phyloP scores from a whole-genome alignment of 2,113 vertebrate species.

The Cryptomyrus ogoouensis region DNA sequence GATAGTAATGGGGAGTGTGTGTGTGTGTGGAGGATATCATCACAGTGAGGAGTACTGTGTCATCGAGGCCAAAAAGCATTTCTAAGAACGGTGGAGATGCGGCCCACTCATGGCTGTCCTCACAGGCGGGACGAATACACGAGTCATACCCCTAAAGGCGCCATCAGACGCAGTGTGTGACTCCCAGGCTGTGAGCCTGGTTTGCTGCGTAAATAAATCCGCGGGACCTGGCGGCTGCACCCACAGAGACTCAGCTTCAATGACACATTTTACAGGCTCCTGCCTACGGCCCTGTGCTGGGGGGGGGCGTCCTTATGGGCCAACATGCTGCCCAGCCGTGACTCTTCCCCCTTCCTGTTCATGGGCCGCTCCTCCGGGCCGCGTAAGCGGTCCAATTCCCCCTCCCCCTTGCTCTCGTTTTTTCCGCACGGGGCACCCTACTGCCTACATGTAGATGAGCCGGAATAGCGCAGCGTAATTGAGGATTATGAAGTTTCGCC shows the following conservation, averaged over 20 bases:
- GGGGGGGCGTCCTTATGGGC: not conserved
- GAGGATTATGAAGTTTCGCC: conserved; percentile 99
- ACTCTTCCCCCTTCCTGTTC: conserved; percentile 38
- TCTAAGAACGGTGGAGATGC: not conserved
- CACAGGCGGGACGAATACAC: not conserved
- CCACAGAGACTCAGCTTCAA: conserved; percentile 19
- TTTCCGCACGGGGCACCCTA: conserved; percentile 67
- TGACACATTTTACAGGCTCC: conserved; percentile 26
- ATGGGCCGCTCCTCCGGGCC: conserved; percentile 25
- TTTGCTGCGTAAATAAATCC: not conserved
- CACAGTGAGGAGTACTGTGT: not conserved
- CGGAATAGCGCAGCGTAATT: conserved; percentile 84
- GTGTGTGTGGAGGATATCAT: not conserved
- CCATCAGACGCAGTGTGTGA: not conserved
- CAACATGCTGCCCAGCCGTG: conserved; percentile 32
- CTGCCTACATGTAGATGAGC: conserved; percentile 77
- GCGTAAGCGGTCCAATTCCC: conserved; percentile 71
- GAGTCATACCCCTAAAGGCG: not conserved
- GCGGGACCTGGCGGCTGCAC: conserved; percentile 26
- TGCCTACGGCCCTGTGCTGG: not conserved
- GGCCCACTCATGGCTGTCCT: not conserved
- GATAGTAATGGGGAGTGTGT: not conserved
- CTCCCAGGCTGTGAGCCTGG: not conserved
- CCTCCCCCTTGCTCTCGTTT: conserved; percentile 77
- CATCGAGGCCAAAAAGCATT: not conserved